Evolutionary conservation across 2,888 invertebrate genomes (phyloP).

Genomic region (Syritta pipiens): DNA sequence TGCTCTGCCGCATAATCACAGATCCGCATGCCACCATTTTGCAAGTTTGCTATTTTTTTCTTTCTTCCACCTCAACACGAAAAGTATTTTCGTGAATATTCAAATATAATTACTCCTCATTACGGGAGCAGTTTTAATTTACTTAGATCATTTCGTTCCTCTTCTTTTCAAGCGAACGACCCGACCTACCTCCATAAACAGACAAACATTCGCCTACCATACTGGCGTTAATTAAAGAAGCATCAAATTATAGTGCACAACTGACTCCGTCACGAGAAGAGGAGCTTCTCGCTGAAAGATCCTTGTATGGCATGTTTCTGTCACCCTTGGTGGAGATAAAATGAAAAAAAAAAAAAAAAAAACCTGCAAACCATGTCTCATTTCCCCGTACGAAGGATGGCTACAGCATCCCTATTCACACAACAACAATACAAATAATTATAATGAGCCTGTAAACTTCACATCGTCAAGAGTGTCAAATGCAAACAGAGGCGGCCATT

Average conservation of each 20-base stretch:
- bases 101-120: slow-evolving; percentile 6
- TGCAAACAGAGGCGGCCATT: slow-evolving; percentile 29
- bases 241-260: slow-evolving; percentile 20
- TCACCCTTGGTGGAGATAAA: slow-evolving; percentile 31
- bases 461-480: slow-evolving; percentile 35
- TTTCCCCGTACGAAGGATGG: slow-evolving; percentile 20
- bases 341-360: slow-evolving; percentile 20
- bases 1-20: no score
- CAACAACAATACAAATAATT: slow-evolving; percentile 43
- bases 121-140: slow-evolving; percentile 9
- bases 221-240: slow-evolving; percentile 38
- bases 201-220: background rate
- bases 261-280: slow-evolving; percentile 25
- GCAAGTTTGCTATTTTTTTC: background rate
- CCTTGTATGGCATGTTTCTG: slow-evolving; percentile 34
- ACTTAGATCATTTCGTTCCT: background rate
- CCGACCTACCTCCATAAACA: slow-evolving; percentile 1
- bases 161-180: slow-evolving; percentile 6
- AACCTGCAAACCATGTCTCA: no score
- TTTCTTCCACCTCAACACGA: no score
- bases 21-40: background rate
- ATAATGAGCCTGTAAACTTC: slow-evolving; percentile 49
- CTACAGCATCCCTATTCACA: slow-evolving; percentile 40
- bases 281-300: slow-evolving; percentile 21
- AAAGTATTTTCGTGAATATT: background rate